Conservation (phyloP, 2,888 invertebrate species). For the Aspidiotus rigidus region DNA sequence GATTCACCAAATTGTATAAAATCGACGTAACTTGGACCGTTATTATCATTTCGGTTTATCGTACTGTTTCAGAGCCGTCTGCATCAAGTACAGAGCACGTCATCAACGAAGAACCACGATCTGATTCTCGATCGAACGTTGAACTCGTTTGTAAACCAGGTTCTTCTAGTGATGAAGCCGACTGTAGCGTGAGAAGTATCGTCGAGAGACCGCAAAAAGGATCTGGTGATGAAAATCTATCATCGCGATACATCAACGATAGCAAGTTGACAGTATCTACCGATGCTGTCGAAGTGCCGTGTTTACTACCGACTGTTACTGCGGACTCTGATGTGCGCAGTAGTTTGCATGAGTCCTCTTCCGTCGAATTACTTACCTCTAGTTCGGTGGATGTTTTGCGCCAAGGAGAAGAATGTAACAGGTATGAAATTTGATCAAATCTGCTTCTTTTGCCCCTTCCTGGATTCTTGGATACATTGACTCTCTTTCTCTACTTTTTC, state of each 20-base stretch:
- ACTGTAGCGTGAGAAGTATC: no score
- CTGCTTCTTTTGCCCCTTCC: no score
- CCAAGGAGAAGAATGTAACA: slow-evolving; percentile 34
- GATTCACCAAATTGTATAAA: slow-evolving; percentile 33
- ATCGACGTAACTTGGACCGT: neutral
- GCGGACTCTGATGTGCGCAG: slow-evolving; percentile 55
- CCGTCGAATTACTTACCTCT: slow-evolving; percentile 55
- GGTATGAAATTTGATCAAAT: slow-evolving; percentile 20
- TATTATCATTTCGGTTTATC: neutral
- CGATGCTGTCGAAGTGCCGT: slow-evolving; percentile 68
- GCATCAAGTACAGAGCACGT: neutral
- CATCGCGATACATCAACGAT: slow-evolving; percentile 36
- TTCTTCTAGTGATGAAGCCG: slow-evolving; percentile 1
- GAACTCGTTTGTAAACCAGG: neutral
- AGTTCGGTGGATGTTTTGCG: slow-evolving; percentile 35
- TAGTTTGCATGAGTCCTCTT: slow-evolving; percentile 39
- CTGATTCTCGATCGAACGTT: neutral
- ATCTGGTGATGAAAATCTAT: slow-evolving; percentile 28
- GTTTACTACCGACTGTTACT: slow-evolving; percentile 58
- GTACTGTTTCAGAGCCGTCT: neutral
- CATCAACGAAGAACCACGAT: slow-evolving; percentile 22
- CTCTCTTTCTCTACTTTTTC: no score
- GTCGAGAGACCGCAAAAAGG: slow-evolving; percentile 23
- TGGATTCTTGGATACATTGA: no score
- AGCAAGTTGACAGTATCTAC: slow-evolving; percentile 45